Percentiles rank a stretch among this genome's conserved stretches.
Conservation (phyloP, 1,140 invertebrate species). For the Musca vetustissima region DNA sequence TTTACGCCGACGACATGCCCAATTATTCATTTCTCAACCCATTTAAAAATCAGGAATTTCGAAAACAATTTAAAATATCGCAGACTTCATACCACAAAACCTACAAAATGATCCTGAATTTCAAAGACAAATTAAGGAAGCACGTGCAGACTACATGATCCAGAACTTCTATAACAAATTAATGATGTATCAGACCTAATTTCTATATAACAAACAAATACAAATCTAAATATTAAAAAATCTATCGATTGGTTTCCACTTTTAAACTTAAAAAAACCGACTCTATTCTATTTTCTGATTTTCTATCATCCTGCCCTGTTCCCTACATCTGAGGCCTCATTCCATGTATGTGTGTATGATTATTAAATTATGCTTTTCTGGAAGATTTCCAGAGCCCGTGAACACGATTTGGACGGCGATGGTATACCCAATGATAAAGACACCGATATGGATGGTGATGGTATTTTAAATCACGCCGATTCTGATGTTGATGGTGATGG, state of each 20-base stretch:
- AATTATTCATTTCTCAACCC: no score
- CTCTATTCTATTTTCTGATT: constrained; percentile 32
- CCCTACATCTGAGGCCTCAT: constrained; percentile 33
- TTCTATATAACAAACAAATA: no score
- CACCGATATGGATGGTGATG: constrained; percentile 42
- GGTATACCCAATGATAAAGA: constrained; percentile 26
- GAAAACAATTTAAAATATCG: no score
- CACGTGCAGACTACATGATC: no score
- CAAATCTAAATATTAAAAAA: no score
- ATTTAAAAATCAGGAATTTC: no score
- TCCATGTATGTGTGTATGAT: constrained; percentile 33
- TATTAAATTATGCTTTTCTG: constrained; percentile 27
- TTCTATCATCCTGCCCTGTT: constrained; percentile 46
- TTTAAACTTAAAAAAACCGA: constrained; percentile 34
- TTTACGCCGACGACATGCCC: no score
- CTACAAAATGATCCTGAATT: no score
- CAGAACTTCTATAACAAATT: no score
- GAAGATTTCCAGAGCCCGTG: constrained; percentile 31
- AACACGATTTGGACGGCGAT: constrained; percentile 29
- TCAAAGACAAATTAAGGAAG: no score
- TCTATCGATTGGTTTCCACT: constrained; percentile 38
- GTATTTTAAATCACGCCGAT: constrained; percentile 35
- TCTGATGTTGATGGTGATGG: constrained; percentile 30
- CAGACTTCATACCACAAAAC: no score
- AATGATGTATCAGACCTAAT: no score